These are phyloP conservation scores for Lamellibrachia satsuma DNA, from an alignment of 2,888 invertebrate species.

Conservation along the genomic window DNA sequence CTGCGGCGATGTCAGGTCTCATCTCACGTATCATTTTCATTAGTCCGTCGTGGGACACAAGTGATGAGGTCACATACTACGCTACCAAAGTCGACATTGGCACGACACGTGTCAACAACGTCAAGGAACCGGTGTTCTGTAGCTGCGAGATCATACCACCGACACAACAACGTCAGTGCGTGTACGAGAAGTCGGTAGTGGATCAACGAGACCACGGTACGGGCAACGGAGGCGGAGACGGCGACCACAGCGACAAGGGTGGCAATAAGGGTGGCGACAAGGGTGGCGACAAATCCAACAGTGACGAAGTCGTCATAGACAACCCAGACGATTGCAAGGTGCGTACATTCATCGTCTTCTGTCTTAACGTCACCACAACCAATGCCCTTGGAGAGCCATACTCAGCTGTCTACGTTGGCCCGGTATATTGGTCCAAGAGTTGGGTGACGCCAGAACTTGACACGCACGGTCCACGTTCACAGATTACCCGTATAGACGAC, in stretches of 20 bases:
- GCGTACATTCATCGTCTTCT: neutral
- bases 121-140: neutral
- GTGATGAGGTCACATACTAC: neutral
- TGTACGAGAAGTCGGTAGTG: neutral
- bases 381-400: neutral
- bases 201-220: too few species aligned
- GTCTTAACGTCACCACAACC: neutral
- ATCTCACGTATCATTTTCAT: slow-evolving; percentile 54
- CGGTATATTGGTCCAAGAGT: too few species aligned
- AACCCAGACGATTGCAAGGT: neutral
- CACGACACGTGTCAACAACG: neutral
- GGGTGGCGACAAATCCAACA: neutral
- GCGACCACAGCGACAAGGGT: neutral
- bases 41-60: slow-evolving; percentile 52
- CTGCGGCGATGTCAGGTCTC: slow-evolving; percentile 48
- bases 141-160: neutral
- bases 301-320: neutral
- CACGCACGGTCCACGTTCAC: too few species aligned
- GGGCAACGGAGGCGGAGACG: neutral
- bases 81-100: neutral
- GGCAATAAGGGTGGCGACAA: neutral
- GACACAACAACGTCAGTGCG: neutral
- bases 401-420: neutral
- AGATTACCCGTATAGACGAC: too few species aligned
- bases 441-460: too few species aligned